Percentiles rank a stretch among this genome's conserved stretches.
These are phyloP conservation scores for Nebria brevicollis DNA, from an alignment of 2,888 invertebrate species.

Conservation along the genomic window DNA sequence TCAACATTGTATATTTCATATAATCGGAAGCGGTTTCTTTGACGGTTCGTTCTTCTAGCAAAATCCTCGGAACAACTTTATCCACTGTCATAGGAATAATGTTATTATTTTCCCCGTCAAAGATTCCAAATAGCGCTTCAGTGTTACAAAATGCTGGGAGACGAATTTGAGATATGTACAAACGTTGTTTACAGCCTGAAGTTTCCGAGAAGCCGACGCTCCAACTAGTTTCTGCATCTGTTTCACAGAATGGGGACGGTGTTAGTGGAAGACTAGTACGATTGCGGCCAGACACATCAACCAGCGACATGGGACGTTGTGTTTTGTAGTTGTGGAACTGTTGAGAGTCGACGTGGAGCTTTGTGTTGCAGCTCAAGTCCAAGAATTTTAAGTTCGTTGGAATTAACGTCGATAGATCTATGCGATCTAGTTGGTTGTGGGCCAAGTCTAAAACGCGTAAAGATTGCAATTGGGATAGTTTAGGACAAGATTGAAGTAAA, in stretches of 20 bases:
- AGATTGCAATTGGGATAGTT: constrained; percentile 77
- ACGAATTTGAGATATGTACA: constrained; percentile 82
- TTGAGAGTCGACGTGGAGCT: constrained; percentile 83
- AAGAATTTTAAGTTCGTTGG: constrained; percentile 86
- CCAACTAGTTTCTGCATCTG: constrained; percentile 78
- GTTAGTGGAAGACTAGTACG: constrained; percentile 72
- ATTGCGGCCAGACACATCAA: constrained; percentile 86
- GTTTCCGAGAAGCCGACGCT: constrained; percentile 87
- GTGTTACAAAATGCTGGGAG: constrained; percentile 81
- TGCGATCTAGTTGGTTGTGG: constrained; percentile 83
- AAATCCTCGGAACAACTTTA: constrained; percentile 79
- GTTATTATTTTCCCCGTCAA: constrained; percentile 80
- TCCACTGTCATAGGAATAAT: constrained; percentile 77
- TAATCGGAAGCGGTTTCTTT: constrained; percentile 85
- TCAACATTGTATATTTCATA: constrained; percentile 84
- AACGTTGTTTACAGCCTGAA: constrained; percentile 76
- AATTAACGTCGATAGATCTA: constrained; percentile 79
- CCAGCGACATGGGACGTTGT: constrained; percentile 82
- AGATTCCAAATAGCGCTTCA: constrained; percentile 85
- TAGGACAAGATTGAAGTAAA: constrained; percentile 77
- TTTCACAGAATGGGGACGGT: constrained; percentile 64
- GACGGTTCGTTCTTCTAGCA: constrained; percentile 82
- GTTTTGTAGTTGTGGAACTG: constrained; percentile 84
- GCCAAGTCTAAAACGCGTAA: constrained; percentile 85
- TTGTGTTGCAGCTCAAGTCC: constrained; percentile 85